phyloP scores from a whole-genome alignment of 2,888 invertebrate species.

The Lasioglossum malachurum region DNA sequence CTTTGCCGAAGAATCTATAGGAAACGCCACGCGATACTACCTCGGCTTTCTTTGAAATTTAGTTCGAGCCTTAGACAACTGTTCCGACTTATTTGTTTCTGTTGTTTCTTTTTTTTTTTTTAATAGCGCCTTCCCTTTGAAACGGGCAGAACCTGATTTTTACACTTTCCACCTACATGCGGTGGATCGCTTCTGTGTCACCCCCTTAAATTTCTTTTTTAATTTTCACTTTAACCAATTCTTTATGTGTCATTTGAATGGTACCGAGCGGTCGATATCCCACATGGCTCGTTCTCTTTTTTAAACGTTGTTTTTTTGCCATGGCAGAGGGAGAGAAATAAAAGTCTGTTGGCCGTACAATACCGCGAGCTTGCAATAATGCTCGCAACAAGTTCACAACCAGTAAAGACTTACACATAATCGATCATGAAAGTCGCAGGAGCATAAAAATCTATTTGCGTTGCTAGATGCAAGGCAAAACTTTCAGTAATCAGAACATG shows the following conservation, averaged over 20 bases:
- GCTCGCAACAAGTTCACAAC: neutral
- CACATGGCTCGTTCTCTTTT: too few species aligned
- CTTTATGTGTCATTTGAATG: too few species aligned
- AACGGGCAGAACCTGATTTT: neutral
- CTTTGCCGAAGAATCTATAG: slow-evolving; percentile 44
- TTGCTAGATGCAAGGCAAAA: neutral
- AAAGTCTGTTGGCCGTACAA: neutral
- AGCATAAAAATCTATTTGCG: neutral
- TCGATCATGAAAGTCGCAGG: neutral
- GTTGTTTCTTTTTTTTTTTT: neutral
- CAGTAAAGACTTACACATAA: neutral
- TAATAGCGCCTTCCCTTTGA: neutral
- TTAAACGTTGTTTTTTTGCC: too few species aligned
- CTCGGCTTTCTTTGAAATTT: slow-evolving; percentile 35
- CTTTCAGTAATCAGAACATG: slow-evolving; percentile 33
- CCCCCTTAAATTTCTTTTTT: too few species aligned
- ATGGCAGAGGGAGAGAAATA: neutral
- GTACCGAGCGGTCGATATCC: too few species aligned
- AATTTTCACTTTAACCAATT: too few species aligned
- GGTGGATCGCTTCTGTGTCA: too few species aligned
- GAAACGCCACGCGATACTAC: slow-evolving; percentile 26
- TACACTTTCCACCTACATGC: neutral
- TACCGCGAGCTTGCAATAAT: neutral
- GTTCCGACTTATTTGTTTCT: neutral
- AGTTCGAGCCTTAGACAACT: neutral